Percentiles rank a stretch among this genome's conserved stretches.
These are phyloP conservation scores for Balearica regulorum DNA, from an alignment of 2,797 vertebrate genomes.

Conservation along the genomic window DNA sequence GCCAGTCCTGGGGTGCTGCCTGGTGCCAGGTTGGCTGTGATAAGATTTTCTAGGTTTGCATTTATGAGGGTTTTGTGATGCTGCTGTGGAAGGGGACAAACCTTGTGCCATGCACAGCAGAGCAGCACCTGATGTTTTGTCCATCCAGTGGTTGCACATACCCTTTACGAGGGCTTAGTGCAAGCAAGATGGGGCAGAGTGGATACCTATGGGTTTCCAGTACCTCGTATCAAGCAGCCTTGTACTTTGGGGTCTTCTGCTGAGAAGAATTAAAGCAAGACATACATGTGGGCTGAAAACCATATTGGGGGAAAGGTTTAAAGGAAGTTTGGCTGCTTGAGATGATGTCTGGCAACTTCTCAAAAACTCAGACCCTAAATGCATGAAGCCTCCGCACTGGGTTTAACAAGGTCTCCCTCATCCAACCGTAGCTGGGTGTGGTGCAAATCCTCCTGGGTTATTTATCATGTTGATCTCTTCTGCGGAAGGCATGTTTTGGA, in stretches of 20 bases:
- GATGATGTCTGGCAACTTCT: not conserved
- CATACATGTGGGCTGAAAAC: not conserved
- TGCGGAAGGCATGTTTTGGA: not conserved
- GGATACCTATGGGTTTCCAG: not conserved
- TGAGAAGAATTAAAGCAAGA: not conserved
- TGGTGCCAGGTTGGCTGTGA: not conserved
- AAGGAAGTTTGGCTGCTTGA: not conserved
- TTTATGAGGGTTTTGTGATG: not conserved
- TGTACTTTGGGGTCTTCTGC: not conserved
- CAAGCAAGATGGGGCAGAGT: not conserved
- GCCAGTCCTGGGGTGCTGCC: not conserved
- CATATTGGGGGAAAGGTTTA: fast-evolving
- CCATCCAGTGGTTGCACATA: not conserved
- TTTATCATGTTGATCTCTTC: not conserved
- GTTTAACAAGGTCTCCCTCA: not conserved
- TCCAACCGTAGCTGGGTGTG: not conserved
- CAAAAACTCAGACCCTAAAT: not conserved
- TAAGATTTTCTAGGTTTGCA: not conserved
- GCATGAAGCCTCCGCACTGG: not conserved
- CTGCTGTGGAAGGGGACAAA: not conserved
- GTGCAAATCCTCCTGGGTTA: not conserved
- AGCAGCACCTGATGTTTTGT: not conserved
- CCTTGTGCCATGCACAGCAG: not conserved
- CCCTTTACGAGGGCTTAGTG: not conserved
- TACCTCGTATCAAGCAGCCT: not conserved